Evolutionary conservation across 2,888 invertebrate species (phyloP), one percentile per base, ranked within the genome.

Genomic region (Agrilus cyanescens): DNA sequence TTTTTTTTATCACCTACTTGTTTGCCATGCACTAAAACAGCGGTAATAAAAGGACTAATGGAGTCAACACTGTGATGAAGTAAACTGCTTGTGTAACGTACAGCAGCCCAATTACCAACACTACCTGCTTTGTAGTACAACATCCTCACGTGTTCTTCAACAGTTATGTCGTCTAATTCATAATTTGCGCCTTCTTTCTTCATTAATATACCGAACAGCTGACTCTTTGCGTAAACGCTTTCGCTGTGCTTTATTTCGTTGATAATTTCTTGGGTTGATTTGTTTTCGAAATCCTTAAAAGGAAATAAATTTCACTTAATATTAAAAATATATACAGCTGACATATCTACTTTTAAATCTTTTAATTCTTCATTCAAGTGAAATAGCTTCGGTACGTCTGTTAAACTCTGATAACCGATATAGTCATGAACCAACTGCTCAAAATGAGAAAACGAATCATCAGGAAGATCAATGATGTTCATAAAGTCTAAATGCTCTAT

Each of bases 21-120:
- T 68, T 97, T 98, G 48, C 97, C 97, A 67, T 94, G 88, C 33
- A 98, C 98, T 37, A 98, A 75, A 51, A 98, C 89, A 32, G 93
- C 90, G 33, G 98, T 98, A 57, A 98, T 94, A 61, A 94, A 95
- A 4, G 98, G 98, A 67, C 95, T 95, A 58, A 98, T 89, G 50
- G 94, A 94, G 70, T 98, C 97, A 8, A 97, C 96, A 43, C 91
- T 85, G 66, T 97, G 96, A 65, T 82, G 81, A 46, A 98, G 74
- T 43, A 96, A 73, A 55, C 93, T 93, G 50, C 94, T 93, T 59
- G 95, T 94, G 67, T 93, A 90, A 41, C 98, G 80, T 36, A 98
- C 94, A 29, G 88, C 91, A 50, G 85, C 82, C 93, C 93, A 93
- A 66, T 88, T 85, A 7, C 90, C 75, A 47, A 88, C 69, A 50